Conservation (phyloP, 2,888 invertebrate genomes). For the Hipparchia semele region DNA sequence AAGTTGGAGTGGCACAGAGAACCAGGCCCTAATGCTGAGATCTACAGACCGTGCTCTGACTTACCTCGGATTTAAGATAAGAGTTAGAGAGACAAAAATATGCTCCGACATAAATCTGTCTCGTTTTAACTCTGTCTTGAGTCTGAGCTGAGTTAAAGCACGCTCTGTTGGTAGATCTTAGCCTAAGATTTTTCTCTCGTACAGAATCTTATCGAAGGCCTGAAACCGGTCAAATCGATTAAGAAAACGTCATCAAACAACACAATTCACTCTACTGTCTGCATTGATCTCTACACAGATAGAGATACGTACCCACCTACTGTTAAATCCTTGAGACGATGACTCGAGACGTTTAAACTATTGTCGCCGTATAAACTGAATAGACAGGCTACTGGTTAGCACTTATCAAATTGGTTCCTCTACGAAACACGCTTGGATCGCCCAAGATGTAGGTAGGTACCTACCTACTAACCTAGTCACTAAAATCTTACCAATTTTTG, state of each 20-base stretch:
- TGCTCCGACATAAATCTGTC: too few relatives aligned
- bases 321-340: neutral
- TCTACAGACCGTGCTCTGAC: too few relatives aligned
- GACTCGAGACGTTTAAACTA: neutral
- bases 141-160: too few relatives aligned
- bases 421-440: neutral
- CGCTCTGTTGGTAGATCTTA: too few relatives aligned
- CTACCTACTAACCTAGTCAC: neutral
- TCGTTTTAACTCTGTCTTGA: too few relatives aligned
- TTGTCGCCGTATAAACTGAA: neutral
- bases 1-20: too few relatives aligned
- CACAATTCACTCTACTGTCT: neutral
- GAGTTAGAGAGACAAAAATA: too few relatives aligned
- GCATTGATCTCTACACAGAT: neutral
- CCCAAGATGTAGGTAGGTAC: neutral
- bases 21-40: too few relatives aligned
- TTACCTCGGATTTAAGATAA: too few relatives aligned
- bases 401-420: neutral
- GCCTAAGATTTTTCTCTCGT: neutral
- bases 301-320: too few relatives aligned
- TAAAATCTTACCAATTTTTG: neutral
- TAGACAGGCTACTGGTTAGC: neutral
- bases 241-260: neutral
- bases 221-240: neutral
- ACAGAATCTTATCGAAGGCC: neutral